Conservation (phyloP, 2,888 invertebrate genomes). For the Heliconius charithonia region DNA sequence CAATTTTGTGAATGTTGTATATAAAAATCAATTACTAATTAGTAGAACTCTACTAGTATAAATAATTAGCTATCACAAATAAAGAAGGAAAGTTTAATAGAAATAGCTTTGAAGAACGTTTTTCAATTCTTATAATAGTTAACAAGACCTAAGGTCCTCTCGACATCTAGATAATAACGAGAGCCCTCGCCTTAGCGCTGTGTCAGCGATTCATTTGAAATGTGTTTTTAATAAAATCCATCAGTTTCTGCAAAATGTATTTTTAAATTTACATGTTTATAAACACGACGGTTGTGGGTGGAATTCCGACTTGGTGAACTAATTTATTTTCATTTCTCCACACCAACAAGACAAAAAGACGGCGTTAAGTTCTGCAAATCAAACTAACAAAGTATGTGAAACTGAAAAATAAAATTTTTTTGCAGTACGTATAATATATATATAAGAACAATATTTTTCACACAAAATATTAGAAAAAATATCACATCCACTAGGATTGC, state of each 20-base stretch:
- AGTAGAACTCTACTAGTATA: neutral
- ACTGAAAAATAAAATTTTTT: neutral
- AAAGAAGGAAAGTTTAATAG: neutral
- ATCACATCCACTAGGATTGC: neutral
- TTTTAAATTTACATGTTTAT: neutral
- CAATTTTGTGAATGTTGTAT: neutral
- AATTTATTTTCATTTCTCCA: neutral
- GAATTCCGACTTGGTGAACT: neutral
- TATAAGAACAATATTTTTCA: neutral
- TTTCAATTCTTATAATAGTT: constrained; percentile 13
- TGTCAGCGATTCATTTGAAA: constrained; percentile 26
- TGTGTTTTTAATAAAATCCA: constrained; percentile 5
- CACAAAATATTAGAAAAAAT: neutral
- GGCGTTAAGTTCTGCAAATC: neutral
- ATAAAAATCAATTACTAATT: neutral
- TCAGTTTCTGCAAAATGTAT: neutral
- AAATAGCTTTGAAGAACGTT: constrained; percentile 3
- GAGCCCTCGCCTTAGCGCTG: constrained; percentile 19
- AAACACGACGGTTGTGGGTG: neutral
- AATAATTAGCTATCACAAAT: neutral
- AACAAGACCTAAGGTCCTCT: constrained; percentile 24
- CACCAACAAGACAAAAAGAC: neutral
- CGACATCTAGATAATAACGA: constrained; percentile 38
- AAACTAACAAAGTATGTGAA: too few relatives aligned
- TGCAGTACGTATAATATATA: neutral